phyloP scores from a whole-genome alignment of 2,797 vertebrate genomes.

The Craterocephalus amniculus region DNA sequence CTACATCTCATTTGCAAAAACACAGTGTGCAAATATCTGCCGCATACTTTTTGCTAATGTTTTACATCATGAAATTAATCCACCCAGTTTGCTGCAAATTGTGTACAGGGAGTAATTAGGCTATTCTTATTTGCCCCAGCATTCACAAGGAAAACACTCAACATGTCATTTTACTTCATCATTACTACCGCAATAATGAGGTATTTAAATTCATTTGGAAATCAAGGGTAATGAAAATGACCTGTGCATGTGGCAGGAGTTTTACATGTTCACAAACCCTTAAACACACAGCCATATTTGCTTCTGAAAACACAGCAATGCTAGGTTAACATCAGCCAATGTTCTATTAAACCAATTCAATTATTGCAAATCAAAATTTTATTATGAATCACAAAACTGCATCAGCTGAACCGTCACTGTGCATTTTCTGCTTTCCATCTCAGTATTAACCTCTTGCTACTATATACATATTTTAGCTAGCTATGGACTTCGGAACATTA shows the following conservation, averaged over 20 bases:
- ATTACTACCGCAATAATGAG: background rate
- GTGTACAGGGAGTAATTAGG: slow-evolving; percentile 27
- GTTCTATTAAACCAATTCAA: slow-evolving; percentile 26
- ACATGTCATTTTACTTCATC: background rate
- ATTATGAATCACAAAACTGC: slow-evolving; percentile 25
- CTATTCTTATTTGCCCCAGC: slow-evolving; percentile 12
- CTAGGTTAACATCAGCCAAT: slow-evolving; percentile 20
- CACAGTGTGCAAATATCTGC: slow-evolving; percentile 24
- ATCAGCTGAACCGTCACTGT: slow-evolving; percentile 14
- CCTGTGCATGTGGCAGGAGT: background rate
- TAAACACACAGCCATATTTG: background rate
- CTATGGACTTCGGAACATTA: slow-evolving; percentile 31
- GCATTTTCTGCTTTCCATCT: slow-evolving; percentile 20
- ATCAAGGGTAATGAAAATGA: background rate
- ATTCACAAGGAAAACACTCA: slow-evolving; percentile 13
- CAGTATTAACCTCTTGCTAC: slow-evolving; percentile 3
- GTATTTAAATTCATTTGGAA: slow-evolving; percentile 5
- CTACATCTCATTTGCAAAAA: background rate
- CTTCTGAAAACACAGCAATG: slow-evolving; percentile 14
- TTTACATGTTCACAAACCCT: background rate
- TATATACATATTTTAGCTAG: slow-evolving; percentile 31
- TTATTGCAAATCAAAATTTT: slow-evolving; percentile 23
- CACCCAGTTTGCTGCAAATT: slow-evolving; percentile 22
- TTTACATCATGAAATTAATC: slow-evolving; percentile 44
- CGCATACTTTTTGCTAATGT: slow-evolving; percentile 33